Conservation (phyloP, 2,113 vertebrate species). For the Alethe castanea region DNA sequence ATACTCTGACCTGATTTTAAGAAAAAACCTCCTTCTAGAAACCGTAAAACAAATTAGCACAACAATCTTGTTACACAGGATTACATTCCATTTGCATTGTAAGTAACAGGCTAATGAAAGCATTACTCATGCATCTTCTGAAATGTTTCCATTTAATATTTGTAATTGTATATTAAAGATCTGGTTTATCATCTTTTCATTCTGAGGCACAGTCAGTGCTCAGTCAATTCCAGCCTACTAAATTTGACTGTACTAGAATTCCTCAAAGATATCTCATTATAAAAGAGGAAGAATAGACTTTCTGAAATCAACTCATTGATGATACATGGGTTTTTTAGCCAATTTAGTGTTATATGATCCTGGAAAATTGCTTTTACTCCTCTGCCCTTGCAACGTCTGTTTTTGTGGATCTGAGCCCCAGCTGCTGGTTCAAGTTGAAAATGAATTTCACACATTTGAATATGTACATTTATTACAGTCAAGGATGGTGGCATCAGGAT, state of each 20-base stretch:
- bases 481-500: not conserved
- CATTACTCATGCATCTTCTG: not conserved
- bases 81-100: not conserved
- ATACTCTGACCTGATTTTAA: not conserved
- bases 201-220: not conserved
- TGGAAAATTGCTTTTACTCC: slow-evolving; percentile 17
- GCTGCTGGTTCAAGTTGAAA: slow-evolving; percentile 3
- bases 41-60: not conserved
- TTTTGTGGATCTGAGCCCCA: not conserved
- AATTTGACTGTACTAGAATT: not conserved
- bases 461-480: not conserved
- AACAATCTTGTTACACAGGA: not conserved
- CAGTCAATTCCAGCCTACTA: not conserved
- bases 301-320: not conserved
- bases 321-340: not conserved
- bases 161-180: not conserved
- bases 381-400: not conserved
- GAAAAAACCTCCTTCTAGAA: not conserved
- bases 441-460: slow-evolving; percentile 36
- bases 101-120: not conserved
- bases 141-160: not conserved
- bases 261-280: not conserved
- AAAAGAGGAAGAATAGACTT: not conserved
- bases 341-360: not conserved
- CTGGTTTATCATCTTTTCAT: not conserved